Evolutionary conservation across 1,140 invertebrate species (phyloP).

Genomic region (Marisa cornuarietis): DNA sequence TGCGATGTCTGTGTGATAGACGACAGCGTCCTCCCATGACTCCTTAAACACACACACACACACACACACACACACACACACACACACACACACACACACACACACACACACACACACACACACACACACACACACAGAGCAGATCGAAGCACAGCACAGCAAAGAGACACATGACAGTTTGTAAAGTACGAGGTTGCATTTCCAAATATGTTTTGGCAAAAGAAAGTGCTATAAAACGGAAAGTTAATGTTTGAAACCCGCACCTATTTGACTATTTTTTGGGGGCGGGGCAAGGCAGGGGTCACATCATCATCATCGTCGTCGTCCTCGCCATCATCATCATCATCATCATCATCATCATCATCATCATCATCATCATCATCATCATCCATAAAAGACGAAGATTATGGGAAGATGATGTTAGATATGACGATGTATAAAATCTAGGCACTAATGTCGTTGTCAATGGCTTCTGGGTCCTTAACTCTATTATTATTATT

Average conservation of each 20-base stretch:
- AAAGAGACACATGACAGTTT: background rate
- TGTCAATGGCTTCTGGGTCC: no score
- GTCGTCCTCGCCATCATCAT: no score
- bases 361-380: no score
- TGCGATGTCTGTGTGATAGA: no score
- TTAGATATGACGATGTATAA: background rate
- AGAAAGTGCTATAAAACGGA: background rate
- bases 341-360: no score
- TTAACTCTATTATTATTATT: no score
- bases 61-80: background rate
- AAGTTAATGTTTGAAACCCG: background rate
- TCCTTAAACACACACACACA: background rate
- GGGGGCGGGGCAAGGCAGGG: background rate
- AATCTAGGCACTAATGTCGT: no score
- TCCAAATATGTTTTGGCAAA: background rate
- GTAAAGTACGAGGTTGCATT: background rate
- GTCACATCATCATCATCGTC: background rate
- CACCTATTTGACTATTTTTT: background rate
- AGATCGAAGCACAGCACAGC: no score
- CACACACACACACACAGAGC: background rate
- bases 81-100: background rate
- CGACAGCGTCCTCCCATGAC: no score
- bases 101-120: background rate
- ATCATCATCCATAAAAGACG: no score
- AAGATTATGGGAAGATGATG: background rate